A percentile compares a stretch with the other conserved stretches of the same genome.
Evolutionary conservation across 2,888 invertebrate species (phyloP).

Genomic region (Melinopterus prodromus): DNA sequence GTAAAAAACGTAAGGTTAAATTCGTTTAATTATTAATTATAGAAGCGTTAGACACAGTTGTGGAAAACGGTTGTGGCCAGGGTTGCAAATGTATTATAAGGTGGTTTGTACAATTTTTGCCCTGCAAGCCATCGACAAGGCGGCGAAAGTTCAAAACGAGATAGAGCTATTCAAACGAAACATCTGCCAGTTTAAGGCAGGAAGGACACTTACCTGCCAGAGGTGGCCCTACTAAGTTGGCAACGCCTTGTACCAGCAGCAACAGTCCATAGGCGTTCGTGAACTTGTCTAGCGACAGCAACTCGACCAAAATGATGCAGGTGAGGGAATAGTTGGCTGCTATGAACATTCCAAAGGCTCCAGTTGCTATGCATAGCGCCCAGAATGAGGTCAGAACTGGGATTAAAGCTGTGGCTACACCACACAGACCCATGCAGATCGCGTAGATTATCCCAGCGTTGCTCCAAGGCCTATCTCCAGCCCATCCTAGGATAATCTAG

Average conservation of each 20-base stretch:
- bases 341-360: conserved; percentile 88
- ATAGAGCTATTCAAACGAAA: too few species aligned
- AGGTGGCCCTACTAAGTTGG: conserved; percentile 90
- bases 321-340: conserved; percentile 93
- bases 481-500: conserved; percentile 85
- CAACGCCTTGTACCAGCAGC: conserved; percentile 87
- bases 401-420: conserved; percentile 71
- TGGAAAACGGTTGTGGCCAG: too few species aligned
- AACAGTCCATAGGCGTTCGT: conserved; percentile 91
- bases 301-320: conserved; percentile 88
- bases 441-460: conserved; percentile 84
- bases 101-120: too few species aligned
- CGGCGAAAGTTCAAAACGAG: too few species aligned
- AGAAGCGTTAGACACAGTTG: too few species aligned
- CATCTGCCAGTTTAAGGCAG: too few species aligned
- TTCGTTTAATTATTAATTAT: too few species aligned
- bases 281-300: conserved; percentile 89
- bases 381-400: conserved; percentile 68
- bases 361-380: conserved; percentile 70
- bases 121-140: too few species aligned
- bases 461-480: conserved; percentile 83
- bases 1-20: conserved; percentile 23
- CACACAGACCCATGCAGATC: conserved; percentile 78
- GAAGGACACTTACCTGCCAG: conserved; percentile 78
- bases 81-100: too few species aligned